These are phyloP conservation scores for Rhopalosiphum nymphaeae DNA, from an alignment of 2,888 invertebrate species.

Conservation along the genomic window DNA sequence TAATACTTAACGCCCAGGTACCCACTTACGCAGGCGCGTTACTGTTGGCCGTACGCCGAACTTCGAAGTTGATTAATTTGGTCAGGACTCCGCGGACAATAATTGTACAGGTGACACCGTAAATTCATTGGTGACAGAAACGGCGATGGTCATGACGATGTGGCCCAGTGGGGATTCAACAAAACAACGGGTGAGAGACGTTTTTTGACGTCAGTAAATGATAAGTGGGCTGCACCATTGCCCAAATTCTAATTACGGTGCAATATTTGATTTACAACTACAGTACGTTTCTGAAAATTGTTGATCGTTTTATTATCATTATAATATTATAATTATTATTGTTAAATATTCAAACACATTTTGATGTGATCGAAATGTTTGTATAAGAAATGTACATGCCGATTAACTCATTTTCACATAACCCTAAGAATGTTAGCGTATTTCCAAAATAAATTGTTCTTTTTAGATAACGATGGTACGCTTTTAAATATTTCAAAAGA, in stretches of 20 bases:
- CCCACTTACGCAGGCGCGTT: neutral
- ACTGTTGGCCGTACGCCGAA: neutral
- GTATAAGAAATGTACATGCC: neutral
- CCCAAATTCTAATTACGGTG: neutral
- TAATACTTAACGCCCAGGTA: slow-evolving; percentile 34
- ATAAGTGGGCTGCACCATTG: neutral
- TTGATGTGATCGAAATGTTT: neutral
- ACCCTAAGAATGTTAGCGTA: neutral
- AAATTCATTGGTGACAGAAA: neutral
- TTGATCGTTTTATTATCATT: neutral
- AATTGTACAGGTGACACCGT: neutral
- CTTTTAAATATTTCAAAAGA: neutral
- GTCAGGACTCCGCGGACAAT: slow-evolving; percentile 32
- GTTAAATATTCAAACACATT: neutral
- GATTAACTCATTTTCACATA: neutral
- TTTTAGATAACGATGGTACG: neutral
- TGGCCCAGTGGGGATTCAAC: neutral
- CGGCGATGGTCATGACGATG: neutral
- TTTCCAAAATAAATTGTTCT: neutral
- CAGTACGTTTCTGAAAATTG: neutral
- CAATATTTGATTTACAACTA: neutral
- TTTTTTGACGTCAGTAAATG: neutral
- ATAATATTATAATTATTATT: neutral
- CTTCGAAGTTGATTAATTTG: slow-evolving; percentile 62
- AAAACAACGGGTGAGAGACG: neutral